Evolutionary conservation across 2,113 vertebrate genomes (phyloP), one percentile per base, ranked within the genome.

Genomic region (Phylloscopus trochiloides): DNA sequence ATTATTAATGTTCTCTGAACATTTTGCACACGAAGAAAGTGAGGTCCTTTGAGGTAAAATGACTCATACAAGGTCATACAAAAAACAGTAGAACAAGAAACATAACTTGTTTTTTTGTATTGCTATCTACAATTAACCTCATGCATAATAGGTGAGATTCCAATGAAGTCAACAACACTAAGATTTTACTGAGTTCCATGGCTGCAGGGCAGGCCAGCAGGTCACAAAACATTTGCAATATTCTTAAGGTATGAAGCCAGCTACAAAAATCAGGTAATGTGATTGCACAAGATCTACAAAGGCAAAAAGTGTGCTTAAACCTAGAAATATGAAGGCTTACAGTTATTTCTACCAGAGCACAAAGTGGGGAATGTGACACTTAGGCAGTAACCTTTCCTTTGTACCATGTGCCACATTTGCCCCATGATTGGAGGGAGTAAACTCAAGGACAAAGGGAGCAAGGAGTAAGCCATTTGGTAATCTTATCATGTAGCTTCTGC

Each of bases 381-480:
- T 71, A 47, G 84, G 88, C 28, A 93, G 72, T 59, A 82, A 57
- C 62, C 32, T 86, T 67, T 70, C 78, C 73, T 63, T 82, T 90
- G 22, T 38, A 32, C 55, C 90, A 68, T 19, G 47, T 28, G 14
- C 82, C 17, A 10, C 91, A 50, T 72, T 95, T 96, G 86, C 79
- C 91, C 97, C 82, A n/a, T 88, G 94, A 80, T 50, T 92, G 96
- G 94, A 94, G 88, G 87, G 73, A 97, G 90, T 72, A 97, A 97
- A 97, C 83, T 85, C 96, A 97, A 98, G 97, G 97, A 97, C 97
- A 98, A 98, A 98, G 77, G 92, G 94, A 97, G 95, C 94, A 94
- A 94, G 86, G 96, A 94, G 90, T 94, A 91, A 97, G 92, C 75
- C 92, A 94, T 96, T 97, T 96, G 95, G 91, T 95, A 98, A 97